Base-by-base conservation (phyloP, 2,888 invertebrate genomes). In the Temnothorax rugatulus region DNA sequence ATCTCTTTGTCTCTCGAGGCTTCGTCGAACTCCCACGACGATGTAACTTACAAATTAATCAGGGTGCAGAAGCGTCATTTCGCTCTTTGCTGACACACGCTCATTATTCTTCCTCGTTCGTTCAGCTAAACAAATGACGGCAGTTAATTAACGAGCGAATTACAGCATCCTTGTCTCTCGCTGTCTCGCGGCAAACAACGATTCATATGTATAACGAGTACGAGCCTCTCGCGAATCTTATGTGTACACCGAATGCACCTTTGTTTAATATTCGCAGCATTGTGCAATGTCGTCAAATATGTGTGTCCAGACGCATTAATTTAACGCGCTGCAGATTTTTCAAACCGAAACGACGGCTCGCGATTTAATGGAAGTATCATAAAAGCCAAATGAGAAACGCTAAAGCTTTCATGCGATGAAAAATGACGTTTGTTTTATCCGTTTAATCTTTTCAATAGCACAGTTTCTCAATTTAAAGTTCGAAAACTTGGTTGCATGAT, bases 1-100 rank as follows among this genome's bases (percentile, higher is more conserved):
- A 89, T 90, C 75, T 86, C 85, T 90, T 91, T 87, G 87, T 90
- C 81, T 77, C 64, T 81, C 71, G 63, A 59, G 66, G 61, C 82
- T 77, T 64, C 8, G 64, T 52, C 79, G 88, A 85, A 87, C 83
- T 82, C 82, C 90, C 83, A 87, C 84, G 86, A 86, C 77, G 87
- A 85, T 84, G 87, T 85, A 86, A 88, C 85, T 88, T 84, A 85
- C 83, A 84, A 89, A 89, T 90, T 90, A 90, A 90, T 90, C 90
- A 86, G 64, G 82, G 41, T 77, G 41, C 34, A 64, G 74, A 50
- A 82, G 68, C 89, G 82, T 83, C 71, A 83, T 71, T 83, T 76
- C 59, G 54, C 71, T 76, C 75, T 50, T 9, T 59, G n/a, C 25
- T 73, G 73, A 83, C 59, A 38, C 73, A 47, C 11, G 47, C 75